Conservation (phyloP, 1,140 invertebrate species). For the Drosophila sturtevanti region DNA sequence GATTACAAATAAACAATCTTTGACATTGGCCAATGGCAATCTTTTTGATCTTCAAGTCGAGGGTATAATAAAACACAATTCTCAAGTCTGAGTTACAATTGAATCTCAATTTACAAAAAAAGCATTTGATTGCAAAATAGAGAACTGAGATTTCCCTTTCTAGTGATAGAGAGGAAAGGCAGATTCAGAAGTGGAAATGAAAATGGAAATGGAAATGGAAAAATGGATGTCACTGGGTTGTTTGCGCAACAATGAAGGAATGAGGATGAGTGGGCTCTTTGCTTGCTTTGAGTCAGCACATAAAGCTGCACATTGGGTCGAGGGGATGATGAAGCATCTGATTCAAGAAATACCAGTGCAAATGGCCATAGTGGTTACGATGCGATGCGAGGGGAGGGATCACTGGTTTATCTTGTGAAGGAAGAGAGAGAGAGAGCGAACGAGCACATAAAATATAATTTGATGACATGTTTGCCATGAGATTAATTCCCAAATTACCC, state of each 20-base stretch:
- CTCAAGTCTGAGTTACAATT: conserved; percentile 32
- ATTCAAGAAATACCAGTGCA: too few species aligned
- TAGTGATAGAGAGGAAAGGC: too few species aligned
- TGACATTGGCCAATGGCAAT: conserved; percentile 45
- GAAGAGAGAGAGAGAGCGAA: background rate
- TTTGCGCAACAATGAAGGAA: conserved; percentile 41
- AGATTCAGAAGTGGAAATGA: conserved; percentile 12
- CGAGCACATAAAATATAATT: background rate
- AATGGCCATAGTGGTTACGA: too few species aligned
- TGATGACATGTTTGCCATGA: conserved; percentile 1
- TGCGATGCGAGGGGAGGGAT: too few species aligned
- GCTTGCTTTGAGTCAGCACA: conserved; percentile 45
- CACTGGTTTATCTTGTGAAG: too few species aligned
- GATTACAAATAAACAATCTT: conserved; percentile 55
- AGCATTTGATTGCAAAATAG: conserved; percentile 66
- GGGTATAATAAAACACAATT: background rate
- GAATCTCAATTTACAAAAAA: conserved; percentile 46
- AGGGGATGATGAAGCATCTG: conserved; percentile 2
- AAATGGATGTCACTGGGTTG: conserved; percentile 40
- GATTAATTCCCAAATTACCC: conserved; percentile 6
- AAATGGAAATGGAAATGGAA: conserved; percentile 29
- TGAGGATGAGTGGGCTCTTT: conserved; percentile 39
- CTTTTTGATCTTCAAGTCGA: background rate
- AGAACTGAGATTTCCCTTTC: conserved; percentile 59
- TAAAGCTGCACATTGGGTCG: conserved; percentile 22